phyloP scores from a whole-genome alignment of 2,888 invertebrate species.

The Leptinotarsa haldemani region DNA sequence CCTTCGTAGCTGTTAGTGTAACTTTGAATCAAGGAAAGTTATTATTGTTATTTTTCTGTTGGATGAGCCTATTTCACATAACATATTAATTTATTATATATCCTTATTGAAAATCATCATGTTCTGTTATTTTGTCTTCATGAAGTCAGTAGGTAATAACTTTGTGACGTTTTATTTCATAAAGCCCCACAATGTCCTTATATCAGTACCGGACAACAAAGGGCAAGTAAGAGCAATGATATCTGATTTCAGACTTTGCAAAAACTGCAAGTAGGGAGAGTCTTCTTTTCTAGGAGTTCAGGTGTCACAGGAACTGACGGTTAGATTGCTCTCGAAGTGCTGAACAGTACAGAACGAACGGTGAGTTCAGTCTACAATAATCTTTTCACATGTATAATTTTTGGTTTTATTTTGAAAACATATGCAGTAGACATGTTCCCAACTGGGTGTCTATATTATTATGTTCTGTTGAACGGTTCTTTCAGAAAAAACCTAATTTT shows the following conservation, averaged over 20 bases:
- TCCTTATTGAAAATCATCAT: too few relatives aligned
- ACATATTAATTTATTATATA: too few relatives aligned
- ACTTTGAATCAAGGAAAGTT: too few relatives aligned
- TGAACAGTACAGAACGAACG: slow-evolving; percentile 80
- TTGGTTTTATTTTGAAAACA: slow-evolving; percentile 70
- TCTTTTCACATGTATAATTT: not conserved
- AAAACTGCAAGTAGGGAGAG: slow-evolving; percentile 90
- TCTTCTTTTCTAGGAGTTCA: slow-evolving; percentile 89
- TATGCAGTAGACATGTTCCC: slow-evolving; percentile 97
- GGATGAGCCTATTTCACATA: too few relatives aligned
- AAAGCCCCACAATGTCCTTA: slow-evolving; percentile 96
- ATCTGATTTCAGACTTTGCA: slow-evolving; percentile 98
- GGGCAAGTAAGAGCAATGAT: slow-evolving; percentile 92
- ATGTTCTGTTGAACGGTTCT: slow-evolving; percentile 91
- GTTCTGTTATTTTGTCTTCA: too few relatives aligned
- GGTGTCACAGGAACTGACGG: slow-evolving; percentile 97
- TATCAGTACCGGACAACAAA: slow-evolving; percentile 82
- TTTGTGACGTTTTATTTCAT: slow-evolving; percentile 70
- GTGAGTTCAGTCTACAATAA: slow-evolving; percentile 65
- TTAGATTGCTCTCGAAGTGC: slow-evolving; percentile 99
- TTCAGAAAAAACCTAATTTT: too few relatives aligned
- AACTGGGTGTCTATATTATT: slow-evolving; percentile 96
- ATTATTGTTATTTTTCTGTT: too few relatives aligned
- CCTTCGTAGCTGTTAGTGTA: too few relatives aligned
- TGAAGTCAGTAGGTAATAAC: not conserved